Evolutionary conservation across 2,797 vertebrate genomes (phyloP).

Genomic region (Spatula versicolor): DNA sequence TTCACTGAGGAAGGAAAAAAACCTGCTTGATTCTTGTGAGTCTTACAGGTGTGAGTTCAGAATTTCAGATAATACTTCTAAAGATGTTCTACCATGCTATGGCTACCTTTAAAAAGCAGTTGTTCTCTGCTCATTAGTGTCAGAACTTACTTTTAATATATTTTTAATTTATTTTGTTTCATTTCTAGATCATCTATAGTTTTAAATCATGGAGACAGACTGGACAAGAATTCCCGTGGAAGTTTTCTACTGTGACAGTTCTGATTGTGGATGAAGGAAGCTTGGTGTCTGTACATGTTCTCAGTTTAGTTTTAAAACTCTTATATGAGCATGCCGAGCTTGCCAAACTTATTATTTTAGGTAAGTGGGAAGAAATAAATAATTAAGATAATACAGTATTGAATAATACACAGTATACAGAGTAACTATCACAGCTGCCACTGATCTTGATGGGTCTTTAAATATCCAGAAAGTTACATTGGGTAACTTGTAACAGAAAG

Average conservation of each 20-base stretch:
- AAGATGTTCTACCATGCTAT: background rate
- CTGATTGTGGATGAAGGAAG: conserved; percentile 89
- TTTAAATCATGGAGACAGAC: conserved; percentile 70
- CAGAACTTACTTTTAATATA: background rate
- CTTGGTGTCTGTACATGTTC: conserved; percentile 81
- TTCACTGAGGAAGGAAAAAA: background rate
- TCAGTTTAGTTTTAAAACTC: conserved; percentile 81
- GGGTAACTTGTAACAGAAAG: background rate
- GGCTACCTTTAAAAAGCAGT: background rate
- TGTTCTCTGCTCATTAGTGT: background rate
- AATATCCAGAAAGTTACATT: background rate
- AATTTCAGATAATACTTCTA: background rate
- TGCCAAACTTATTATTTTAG: conserved; percentile 85
- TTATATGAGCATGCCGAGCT: conserved; percentile 77
- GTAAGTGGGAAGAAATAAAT: conserved; percentile 72
- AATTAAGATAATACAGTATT: background rate
- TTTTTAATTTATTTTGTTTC: conserved; percentile 38
- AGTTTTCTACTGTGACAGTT: conserved; percentile 80
- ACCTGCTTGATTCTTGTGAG: background rate
- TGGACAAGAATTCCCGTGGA: conserved; percentile 68
- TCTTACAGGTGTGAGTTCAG: background rate
- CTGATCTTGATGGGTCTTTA: background rate
- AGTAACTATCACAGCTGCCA: background rate
- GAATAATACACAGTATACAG: background rate
- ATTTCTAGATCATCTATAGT: conserved; percentile 81